These are phyloP conservation scores for Martes martes DNA, from an alignment of 2,113 vertebrate species.

Conservation along the genomic window DNA sequence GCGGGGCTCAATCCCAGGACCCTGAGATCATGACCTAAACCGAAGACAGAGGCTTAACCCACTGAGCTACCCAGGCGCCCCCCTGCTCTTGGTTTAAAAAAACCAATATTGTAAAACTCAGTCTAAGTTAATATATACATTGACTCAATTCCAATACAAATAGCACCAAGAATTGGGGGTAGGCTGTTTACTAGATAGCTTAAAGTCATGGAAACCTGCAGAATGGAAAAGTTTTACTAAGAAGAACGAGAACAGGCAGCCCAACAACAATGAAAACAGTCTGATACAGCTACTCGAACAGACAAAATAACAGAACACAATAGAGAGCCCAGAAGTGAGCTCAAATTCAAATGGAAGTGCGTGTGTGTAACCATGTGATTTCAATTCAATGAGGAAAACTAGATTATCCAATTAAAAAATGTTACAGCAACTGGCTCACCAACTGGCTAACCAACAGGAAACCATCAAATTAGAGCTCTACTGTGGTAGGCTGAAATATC, in stretches of 20 bases:
- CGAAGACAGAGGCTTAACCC: no score
- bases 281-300: neutral
- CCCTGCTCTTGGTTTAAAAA: neutral
- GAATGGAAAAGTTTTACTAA: neutral
- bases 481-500: neutral
- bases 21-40: no score
- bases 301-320: neutral
- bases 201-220: neutral
- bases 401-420: neutral
- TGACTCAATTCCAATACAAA: neutral
- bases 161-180: neutral
- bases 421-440: neutral
- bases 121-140: neutral
- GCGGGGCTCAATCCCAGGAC: no score
- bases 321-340: neutral
- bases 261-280: neutral
- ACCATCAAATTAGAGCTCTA: neutral
- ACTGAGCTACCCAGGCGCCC: no score
- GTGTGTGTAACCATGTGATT: neutral
- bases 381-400: conserved; percentile 22
- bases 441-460: neutral
- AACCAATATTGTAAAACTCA: neutral
- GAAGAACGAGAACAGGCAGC: neutral
- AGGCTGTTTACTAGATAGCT: neutral
- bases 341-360: neutral